Evolutionary conservation across 1,140 invertebrate genomes (phyloP).

Genomic region (Aplysia californica): DNA sequence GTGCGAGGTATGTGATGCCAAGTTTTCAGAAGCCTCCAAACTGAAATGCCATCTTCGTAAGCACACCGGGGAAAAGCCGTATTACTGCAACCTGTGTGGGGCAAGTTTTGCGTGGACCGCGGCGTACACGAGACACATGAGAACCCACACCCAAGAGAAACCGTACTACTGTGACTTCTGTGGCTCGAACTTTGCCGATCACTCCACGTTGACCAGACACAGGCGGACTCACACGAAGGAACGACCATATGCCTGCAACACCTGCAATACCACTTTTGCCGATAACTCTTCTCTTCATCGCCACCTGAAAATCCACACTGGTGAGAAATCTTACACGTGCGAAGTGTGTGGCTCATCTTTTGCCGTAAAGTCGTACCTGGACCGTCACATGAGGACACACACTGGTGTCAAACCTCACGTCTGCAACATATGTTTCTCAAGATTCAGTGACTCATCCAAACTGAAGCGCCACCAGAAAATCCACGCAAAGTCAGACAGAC

Average conservation of each 20-base stretch:
- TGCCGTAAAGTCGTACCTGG: slow-evolving; percentile 10
- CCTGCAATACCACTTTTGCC: slow-evolving; percentile 32
- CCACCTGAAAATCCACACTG: slow-evolving; percentile 22
- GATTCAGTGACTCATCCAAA: slow-evolving; percentile 16
- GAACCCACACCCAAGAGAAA: slow-evolving; percentile 32
- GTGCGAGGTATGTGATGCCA: slow-evolving; percentile 22
- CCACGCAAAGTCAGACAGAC: too few relatives aligned
- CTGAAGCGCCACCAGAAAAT: slow-evolving; percentile 24
- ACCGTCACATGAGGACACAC: slow-evolving; percentile 7
- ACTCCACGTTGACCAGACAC: slow-evolving; percentile 28
- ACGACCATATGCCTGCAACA: slow-evolving; percentile 33
- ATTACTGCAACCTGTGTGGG: slow-evolving; percentile 25
- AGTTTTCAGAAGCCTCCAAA: slow-evolving; percentile 31
- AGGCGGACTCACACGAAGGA: slow-evolving; percentile 33
- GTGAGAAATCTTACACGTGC: slow-evolving; percentile 13
- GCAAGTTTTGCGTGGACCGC: slow-evolving; percentile 27
- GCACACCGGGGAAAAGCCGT: slow-evolving; percentile 37
- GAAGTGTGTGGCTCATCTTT: slow-evolving; percentile 8
- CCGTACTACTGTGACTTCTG: slow-evolving; percentile 35
- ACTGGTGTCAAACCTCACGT: slow-evolving; percentile 21
- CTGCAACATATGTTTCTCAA: slow-evolving; percentile 19
- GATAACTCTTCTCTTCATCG: slow-evolving; percentile 17
- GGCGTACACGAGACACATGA: slow-evolving; percentile 29
- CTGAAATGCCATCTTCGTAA: slow-evolving; percentile 10
- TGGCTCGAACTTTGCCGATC: slow-evolving; percentile 32